Base-by-base conservation (phyloP, 2,113 vertebrate species). In the Triplophysa tibetana region DNA sequence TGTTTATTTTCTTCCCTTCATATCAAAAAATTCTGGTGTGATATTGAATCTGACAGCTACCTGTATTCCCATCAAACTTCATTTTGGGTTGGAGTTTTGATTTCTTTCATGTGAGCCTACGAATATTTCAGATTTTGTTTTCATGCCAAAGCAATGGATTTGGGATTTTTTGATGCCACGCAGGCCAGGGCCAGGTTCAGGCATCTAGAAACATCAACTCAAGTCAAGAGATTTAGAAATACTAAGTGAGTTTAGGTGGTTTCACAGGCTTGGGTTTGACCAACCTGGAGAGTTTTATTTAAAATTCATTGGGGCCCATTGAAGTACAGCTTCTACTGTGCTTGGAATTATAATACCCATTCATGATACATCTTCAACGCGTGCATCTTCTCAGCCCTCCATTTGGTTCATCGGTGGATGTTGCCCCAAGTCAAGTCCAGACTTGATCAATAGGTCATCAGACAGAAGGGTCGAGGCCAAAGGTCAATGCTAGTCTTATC, bases 41-140 rank as follows among this genome's bases (percentile, higher is more conserved):
- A 85, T 91, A 93, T 90, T 91, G 88, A 91, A 93, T 86, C 88
- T 54, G 86, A 91, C 87, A 89, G 89, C 88, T 87, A 86, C 88
- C 91, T 86, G 88, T 88, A 90, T 90, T 82, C 89, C 86, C 85
- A 87, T 82, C 85, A 85, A 77, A 85, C 87, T 87, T 89, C 88
- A 92, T 93, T 91, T 90, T 87, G 86, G 80, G 81, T 70, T 63
- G 68, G 86, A 90, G 58, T 88, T 92, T 92, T 92, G 90, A 92
- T 87, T 91, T 88, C 83, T 88, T 89, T 93, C 84, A 84, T 77
- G 86, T 84, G 81, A 92, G 82, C 81, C 87, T 85, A 89, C 83
- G 83, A 86, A 81, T 87, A 86, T 75, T 84, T 90, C 61, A 88
- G 91, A 86, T 89, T 88, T 82, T 76, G 41, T 82, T 72, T 84